A percentile compares a stretch with the other conserved stretches of the same genome.
Evolutionary conservation across 53 echinoderm and acorn worm genomes (phyloP).

Genomic region (Echinarachnius parma): DNA sequence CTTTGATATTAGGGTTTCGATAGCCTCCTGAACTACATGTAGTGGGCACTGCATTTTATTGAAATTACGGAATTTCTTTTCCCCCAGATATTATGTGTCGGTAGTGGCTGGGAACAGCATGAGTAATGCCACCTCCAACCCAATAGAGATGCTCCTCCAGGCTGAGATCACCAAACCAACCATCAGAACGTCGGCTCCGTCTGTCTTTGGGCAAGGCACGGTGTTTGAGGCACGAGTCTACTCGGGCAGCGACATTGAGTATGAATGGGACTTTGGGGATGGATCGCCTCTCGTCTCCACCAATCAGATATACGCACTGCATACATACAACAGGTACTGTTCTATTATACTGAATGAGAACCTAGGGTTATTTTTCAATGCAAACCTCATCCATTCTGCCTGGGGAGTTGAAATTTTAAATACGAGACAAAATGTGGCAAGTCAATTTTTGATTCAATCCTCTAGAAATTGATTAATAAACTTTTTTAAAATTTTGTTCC

Average conservation of each 20-base stretch:
- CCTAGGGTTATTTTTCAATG: no score
- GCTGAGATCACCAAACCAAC: constrained; percentile 41
- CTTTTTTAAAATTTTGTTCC: no score
- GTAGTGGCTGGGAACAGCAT: constrained; percentile 69
- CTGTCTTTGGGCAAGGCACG: constrained; percentile 48
- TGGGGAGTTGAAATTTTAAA: no score
- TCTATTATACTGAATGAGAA: background rate
- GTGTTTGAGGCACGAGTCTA: constrained; percentile 48
- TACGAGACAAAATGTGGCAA: no score
- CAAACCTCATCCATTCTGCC: no score
- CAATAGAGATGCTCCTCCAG: constrained; percentile 65
- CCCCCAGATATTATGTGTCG: constrained; percentile 66
- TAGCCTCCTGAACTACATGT: no score
- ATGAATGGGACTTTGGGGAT: constrained; percentile 85
- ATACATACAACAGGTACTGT: constrained; percentile 66
- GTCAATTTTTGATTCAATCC: no score
- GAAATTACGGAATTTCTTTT: background rate
- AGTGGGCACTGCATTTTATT: no score
- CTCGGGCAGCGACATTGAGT: constrained; percentile 67
- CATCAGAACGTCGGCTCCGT: constrained; percentile 36
- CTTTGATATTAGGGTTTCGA: no score
- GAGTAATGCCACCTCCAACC: constrained; percentile 76
- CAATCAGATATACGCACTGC: constrained; percentile 5
- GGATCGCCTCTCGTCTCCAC: constrained; percentile 40
- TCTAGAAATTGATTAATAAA: no score